Conservation (phyloP, 2,797 vertebrate genomes). For the Loris lydekkerianus region DNA sequence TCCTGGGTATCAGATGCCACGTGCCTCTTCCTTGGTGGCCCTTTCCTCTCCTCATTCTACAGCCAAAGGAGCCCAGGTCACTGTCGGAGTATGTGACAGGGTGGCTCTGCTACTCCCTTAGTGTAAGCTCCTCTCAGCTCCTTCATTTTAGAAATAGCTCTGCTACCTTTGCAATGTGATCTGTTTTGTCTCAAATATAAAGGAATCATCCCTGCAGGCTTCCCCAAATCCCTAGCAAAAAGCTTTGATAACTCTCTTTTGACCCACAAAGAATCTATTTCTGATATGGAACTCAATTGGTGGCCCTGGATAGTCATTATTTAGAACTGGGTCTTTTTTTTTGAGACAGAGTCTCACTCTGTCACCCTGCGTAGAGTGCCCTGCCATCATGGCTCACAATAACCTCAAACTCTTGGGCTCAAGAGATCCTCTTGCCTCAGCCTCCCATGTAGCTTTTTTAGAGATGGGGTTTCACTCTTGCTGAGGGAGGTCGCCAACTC, state of each 20-base stretch:
- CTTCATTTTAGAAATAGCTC: neutral
- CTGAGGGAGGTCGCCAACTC: no score
- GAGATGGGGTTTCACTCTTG: no score
- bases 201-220: neutral
- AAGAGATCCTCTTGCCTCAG: no score
- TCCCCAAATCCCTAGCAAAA: neutral
- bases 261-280: neutral
- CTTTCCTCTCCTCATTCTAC: no score
- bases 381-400: no score
- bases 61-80: neutral
- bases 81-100: neutral
- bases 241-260: neutral
- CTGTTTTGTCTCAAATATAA: neutral
- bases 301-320: neutral
- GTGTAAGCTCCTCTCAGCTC: neutral
- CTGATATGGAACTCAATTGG: rapidly evolving
- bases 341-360: no score
- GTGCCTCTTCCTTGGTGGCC: neutral
- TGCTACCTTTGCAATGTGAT: neutral
- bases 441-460: no score
- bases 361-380: no score
- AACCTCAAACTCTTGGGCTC: no score
- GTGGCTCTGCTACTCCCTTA: neutral
- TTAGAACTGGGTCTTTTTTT: neutral
- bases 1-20: neutral